Evolutionary conservation across 2,888 invertebrate genomes (phyloP), one percentile per base, ranked within the genome.

Genomic region (Eupithecia abbreviata): DNA sequence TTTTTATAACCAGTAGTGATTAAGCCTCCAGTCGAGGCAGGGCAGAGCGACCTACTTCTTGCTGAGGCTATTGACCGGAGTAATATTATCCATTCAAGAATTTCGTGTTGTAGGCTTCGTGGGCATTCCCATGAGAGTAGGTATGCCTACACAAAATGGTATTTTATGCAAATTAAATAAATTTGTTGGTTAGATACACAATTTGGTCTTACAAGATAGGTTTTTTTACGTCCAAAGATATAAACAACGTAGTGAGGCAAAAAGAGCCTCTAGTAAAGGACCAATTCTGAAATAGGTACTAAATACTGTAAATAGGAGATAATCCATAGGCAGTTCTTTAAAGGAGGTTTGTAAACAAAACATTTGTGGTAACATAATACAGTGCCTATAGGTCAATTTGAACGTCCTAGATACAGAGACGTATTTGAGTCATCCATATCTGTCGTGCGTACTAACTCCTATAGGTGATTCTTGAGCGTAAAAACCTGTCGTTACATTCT

Each of bases 21-120:
- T 83, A 82, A 76, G 66, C 55, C 74, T 71, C 47, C 49, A 71
- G 68, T 74, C 58, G 72, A 72, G 47, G 80, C 85, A 88, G 89
- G 88, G 89, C 87, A 84, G 77, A 76, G 84, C 90, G 92, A 89
- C 92, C 92, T 84, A 92, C 90, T 90, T 82, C 82, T 79, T 76
- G 83, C 81, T 85, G 79, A 90, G 89, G 88, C 90, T 80, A 91
- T 90, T 90, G 92, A 93, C 92, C 92, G 87, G 88, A 79, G 85
- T 85, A 84, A 86, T 88, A 89, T 89, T 87, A 87, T 87, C 84
- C 87, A 89, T 85, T 84, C 85, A 88, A 88, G 86, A 89, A 86
- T 89, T 77, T 88, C 78, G 81, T 85, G 85, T 85, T 84, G 81
- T 82, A 84, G 80, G 78, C 80, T 82, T 82, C 73, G 74, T 82